These are phyloP conservation scores for Cetonia aurata DNA, from an alignment of 2,888 invertebrate genomes.

Conservation along the genomic window DNA sequence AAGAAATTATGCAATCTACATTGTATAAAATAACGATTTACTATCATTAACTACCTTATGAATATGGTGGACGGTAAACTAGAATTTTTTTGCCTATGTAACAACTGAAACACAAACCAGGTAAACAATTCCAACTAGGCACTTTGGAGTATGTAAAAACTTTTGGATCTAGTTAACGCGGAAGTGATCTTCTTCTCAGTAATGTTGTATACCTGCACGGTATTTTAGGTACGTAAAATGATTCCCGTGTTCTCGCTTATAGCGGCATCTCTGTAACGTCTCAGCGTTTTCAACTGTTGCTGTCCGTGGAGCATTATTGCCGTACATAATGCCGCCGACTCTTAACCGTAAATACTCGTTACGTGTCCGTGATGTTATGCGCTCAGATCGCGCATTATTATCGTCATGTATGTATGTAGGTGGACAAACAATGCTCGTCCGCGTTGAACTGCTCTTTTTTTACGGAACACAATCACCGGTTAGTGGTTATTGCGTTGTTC, in stretches of 20 bases:
- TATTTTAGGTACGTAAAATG: conserved; percentile 14
- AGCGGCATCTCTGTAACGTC: not conserved
- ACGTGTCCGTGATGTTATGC: conserved; percentile 38
- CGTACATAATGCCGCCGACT: conserved; percentile 38
- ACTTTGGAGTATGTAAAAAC: conserved; percentile 21
- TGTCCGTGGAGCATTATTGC: conserved; percentile 45
- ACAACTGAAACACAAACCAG: too few species aligned
- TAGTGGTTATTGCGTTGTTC: not conserved
- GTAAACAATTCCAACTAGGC: too few species aligned
- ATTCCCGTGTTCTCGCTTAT: conserved; percentile 21
- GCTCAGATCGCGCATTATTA: not conserved
- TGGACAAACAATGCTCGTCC: not conserved
- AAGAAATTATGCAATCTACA: too few species aligned
- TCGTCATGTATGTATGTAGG: too few species aligned
- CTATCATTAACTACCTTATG: too few species aligned
- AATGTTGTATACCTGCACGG: not conserved
- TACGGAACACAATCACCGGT: not conserved
- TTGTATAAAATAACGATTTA: too few species aligned
- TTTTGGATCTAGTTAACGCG: conserved; percentile 29
- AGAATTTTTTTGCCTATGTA: too few species aligned
- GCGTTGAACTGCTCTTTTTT: not conserved
- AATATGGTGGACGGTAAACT: too few species aligned
- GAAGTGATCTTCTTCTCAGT: conserved; percentile 10
- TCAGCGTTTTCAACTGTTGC: conserved; percentile 26
- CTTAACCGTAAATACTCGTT: conserved; percentile 49